Evolutionary conservation across 2,888 invertebrate genomes (phyloP), one percentile per base, ranked within the genome.

Genomic region (Deilephila elpenor): DNA sequence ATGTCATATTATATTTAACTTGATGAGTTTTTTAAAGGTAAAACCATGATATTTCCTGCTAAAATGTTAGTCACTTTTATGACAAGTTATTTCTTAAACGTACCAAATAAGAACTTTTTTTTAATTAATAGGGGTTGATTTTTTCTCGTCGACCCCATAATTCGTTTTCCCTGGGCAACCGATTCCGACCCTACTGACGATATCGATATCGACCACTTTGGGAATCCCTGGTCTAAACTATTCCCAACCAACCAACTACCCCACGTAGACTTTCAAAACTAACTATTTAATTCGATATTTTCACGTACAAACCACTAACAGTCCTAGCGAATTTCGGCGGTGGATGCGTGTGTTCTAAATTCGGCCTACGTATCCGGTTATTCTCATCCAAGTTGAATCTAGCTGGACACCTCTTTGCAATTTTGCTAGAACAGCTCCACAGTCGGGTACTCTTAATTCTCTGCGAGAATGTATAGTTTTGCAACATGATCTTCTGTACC

Each of bases 351-450:
- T 80, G 82, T 0, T 17, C 59, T n/a, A 71, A 34, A n/a, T 80
- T 62, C 19, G 73, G 56, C 0, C 70, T 76, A 0, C 34, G 20
- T 4, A 83, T 61, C 37, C 17, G 73, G 25, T 78, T 59, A 0
- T 73, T 11, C 1, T 62, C 11, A 59, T 79, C 73, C 32, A 82
- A 32, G 5, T 59, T 71, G 8, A 80, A 25, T 62, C 75, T 78
- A 7, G 82, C 78, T n/a, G 59, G 71, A 61, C 82, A 80, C 0
- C 75, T 37, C 19, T 71, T 78, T 0, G 81, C 79, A n/a, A 64
- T 14, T 71, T 77, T 82, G 61, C 79, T 81, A 6, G 82, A 83
- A 70, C 83, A 84, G 17, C 77, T 77, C 70, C 79, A 79, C 19
- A 70, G 62, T 0, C 14, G 74, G 1, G 76, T 77, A 5, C 0